Evolutionary conservation across 2,888 invertebrate genomes (phyloP).

Genomic region (Allygus modestus): DNA sequence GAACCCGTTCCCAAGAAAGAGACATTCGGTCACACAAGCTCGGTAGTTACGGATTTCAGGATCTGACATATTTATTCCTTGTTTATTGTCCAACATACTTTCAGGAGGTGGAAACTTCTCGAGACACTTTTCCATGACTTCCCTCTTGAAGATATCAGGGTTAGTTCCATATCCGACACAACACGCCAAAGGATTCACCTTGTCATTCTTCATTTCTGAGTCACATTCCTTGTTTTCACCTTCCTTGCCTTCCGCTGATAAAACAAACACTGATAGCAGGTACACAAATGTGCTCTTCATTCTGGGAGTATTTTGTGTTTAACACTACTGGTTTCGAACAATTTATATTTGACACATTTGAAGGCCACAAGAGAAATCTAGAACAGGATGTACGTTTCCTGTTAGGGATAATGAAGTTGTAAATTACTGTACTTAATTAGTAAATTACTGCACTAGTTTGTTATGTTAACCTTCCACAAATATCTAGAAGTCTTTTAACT

Average conservation of each 20-base stretch:
- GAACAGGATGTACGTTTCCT: not conserved
- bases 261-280: not conserved
- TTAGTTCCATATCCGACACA: not conserved
- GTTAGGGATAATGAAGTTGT: not conserved
- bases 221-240: not conserved
- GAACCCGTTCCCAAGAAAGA: not conserved
- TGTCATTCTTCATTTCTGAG: not conserved
- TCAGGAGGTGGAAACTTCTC: not conserved
- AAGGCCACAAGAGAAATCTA: not conserved
- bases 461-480: too few species aligned
- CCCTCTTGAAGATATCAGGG: not conserved
- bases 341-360: not conserved
- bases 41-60: not conserved
- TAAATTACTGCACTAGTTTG: too few species aligned
- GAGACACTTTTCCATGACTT: not conserved
- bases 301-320: not conserved
- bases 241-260: not conserved
- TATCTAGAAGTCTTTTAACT: too few species aligned
- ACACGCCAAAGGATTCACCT: not conserved
- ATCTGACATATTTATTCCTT: not conserved
- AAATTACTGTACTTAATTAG: not conserved
- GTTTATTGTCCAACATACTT: not conserved
- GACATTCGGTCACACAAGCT: slow-evolving; percentile 4
- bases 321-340: not conserved
- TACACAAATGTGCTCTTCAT: not conserved